Evolutionary conservation across 2,113 vertebrate genomes (phyloP), one percentile per base, ranked within the genome.

Genomic region (Myrmecophaga tridactyla): DNA sequence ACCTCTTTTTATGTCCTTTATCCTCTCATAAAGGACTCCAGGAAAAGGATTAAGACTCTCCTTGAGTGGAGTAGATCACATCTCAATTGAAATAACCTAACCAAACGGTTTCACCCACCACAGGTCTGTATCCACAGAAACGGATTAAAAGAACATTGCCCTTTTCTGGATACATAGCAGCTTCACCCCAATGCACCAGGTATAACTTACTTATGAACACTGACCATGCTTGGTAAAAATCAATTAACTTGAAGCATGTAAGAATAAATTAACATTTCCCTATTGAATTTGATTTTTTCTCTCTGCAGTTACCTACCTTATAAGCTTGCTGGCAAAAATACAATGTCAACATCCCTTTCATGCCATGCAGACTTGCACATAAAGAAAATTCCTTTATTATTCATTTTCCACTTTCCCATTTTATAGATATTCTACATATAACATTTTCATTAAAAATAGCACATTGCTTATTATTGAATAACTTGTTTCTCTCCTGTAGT

Each of bases 231-330:
- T 1, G 13, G 41, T 63, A 69, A 31, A 70, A 92, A 87, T 84
- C 63, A 76, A 84, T 84, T 77, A 78, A 60, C 36, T 63, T 39
- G 60, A 75, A 77, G 43, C 13, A 67, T 15, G 31, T 63, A 63
- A 82, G 8, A 15, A 85, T 84, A 92, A 95, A 77, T 31, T 83
- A 92, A 85, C 29, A 70, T 82, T 82, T 95, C 41, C 43, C 43
- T 21, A 17, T 1, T 76, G 70, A 80, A 89, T 70, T 83, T 86
- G 4, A 67, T 34, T 94, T 81, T 81, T 92, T 86, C 31, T 95
- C 67, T 89, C 15, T 48, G 7, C 53, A 73, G 36, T 70, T 48
- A 75, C 23, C 36, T 94, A 48, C 60, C 1, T 72, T 75, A 62
- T 21, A 20, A 43, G 6, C 8, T 65, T 94, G 9, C 53, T 77